phyloP scores from a whole-genome alignment of 1,140 invertebrate species.

The Neoseiulus cucumeris region DNA sequence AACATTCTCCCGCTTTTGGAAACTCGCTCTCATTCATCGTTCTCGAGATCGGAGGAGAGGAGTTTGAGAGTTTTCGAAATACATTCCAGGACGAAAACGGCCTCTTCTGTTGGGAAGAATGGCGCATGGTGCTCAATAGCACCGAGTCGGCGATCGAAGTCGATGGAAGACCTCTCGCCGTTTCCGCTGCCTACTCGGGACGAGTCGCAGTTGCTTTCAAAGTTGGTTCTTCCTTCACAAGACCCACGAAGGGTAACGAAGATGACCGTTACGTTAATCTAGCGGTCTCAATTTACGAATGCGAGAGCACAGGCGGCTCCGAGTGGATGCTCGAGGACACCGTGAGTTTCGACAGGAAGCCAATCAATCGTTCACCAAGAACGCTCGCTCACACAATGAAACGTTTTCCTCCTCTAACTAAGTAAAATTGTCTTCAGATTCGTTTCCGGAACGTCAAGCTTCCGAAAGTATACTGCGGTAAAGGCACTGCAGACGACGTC shows the following conservation, averaged over 20 bases:
- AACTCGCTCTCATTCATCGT: neutral
- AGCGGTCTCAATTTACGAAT: conserved; percentile 92
- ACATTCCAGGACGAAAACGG: neutral
- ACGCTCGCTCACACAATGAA: too few species aligned
- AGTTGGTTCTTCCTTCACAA: conserved; percentile 27
- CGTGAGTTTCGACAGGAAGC: neutral
- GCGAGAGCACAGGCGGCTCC: conserved; percentile 86
- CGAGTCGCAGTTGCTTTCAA: conserved; percentile 90
- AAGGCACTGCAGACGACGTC: conserved; percentile 37
- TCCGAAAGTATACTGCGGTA: conserved; percentile 42
- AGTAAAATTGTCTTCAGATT: too few species aligned
- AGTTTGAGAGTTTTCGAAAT: conserved; percentile 4
- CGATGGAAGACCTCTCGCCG: conserved; percentile 47
- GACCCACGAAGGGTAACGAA: conserved; percentile 42
- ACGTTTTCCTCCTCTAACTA: too few species aligned
- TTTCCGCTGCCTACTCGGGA: conserved; percentile 89
- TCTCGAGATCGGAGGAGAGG: neutral
- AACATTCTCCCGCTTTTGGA: neutral
- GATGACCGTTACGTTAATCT: conserved; percentile 72
- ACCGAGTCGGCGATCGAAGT: conserved; percentile 12
- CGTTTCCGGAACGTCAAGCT: conserved; percentile 67
- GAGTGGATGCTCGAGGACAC: conserved; percentile 99
- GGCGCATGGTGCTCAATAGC: conserved; percentile 24
- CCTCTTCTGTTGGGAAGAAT: conserved; percentile 23
- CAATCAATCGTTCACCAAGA: too few species aligned